These are phyloP conservation scores for Aquatica leii DNA, from an alignment of 2,888 invertebrate species.

Conservation along the genomic window DNA sequence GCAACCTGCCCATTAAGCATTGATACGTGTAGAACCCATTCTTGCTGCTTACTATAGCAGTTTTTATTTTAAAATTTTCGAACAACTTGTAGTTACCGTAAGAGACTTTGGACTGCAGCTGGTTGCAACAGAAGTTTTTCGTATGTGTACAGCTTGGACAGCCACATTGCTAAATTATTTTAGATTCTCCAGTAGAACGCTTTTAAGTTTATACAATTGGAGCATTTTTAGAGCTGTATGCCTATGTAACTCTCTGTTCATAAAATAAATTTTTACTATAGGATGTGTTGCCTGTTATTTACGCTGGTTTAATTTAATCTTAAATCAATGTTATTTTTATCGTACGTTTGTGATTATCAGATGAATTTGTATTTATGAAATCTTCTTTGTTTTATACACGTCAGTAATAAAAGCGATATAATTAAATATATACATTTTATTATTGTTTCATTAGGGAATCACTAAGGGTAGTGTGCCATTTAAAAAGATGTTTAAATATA, in stretches of 20 bases:
- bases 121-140: constrained; percentile 37
- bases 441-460: too few species aligned
- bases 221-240: constrained; percentile 50
- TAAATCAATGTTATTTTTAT: constrained; percentile 44
- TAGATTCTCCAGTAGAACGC: constrained; percentile 49
- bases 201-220: constrained; percentile 49
- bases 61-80: constrained; percentile 27
- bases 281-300: constrained; percentile 51
- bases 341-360: constrained; percentile 46
- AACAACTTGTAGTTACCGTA: constrained; percentile 32
- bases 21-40: constrained; percentile 53
- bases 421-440: not conserved
- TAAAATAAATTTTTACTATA: constrained; percentile 53
- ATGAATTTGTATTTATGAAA: constrained; percentile 37
- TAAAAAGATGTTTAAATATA: too few species aligned
- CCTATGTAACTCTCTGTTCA: constrained; percentile 49
- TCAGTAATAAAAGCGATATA: constrained; percentile 1
- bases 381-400: constrained; percentile 19
- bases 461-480: too few species aligned
- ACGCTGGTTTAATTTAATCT: constrained; percentile 46
- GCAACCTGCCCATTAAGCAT: constrained; percentile 53
- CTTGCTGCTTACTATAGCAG: constrained; percentile 49
- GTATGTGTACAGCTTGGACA: constrained; percentile 53
- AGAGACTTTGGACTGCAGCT: constrained; percentile 26
- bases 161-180: constrained; percentile 52